A percentile compares a stretch with the other conserved stretches of the same genome.
phyloP scores from a whole-genome alignment of 2,113 vertebrate species.

The Pituophis catenifer region DNA sequence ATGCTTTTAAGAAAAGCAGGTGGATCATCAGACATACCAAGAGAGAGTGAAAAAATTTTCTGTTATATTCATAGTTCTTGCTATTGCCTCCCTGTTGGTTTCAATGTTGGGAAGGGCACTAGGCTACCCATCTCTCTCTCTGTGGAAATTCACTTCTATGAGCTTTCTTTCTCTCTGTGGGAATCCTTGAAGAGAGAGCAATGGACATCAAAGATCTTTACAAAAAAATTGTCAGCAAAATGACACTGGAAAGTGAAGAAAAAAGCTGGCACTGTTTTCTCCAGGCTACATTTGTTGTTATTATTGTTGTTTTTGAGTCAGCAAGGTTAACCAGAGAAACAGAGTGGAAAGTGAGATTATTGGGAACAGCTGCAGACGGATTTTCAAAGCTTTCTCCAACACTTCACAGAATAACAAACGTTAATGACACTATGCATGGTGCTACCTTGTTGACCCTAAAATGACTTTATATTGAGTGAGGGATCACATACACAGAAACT shows the following conservation, averaged over 20 bases:
- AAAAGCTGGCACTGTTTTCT: slow-evolving; percentile 49
- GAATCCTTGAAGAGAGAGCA: slow-evolving; percentile 31
- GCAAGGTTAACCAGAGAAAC: slow-evolving; percentile 65
- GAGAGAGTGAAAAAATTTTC: slow-evolving; percentile 15
- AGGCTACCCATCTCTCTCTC: not conserved
- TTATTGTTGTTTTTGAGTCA: slow-evolving; percentile 65
- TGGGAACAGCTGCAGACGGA: slow-evolving; percentile 3
- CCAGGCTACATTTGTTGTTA: slow-evolving; percentile 51
- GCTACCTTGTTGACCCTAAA: slow-evolving; percentile 21
- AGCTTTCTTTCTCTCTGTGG: slow-evolving; percentile 34
- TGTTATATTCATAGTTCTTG: slow-evolving; percentile 16
- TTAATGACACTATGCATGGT: slow-evolving; percentile 36
- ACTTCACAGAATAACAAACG: slow-evolving; percentile 54
- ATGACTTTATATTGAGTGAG: not conserved
- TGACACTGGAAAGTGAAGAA: slow-evolving; percentile 49
- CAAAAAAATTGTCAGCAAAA: slow-evolving; percentile 39
- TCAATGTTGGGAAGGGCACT: slow-evolving; percentile 9
- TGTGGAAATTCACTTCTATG: slow-evolving; percentile 24
- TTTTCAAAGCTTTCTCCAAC: slow-evolving; percentile 53
- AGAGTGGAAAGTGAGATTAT: slow-evolving; percentile 61
- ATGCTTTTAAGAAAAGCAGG: slow-evolving; percentile 9
- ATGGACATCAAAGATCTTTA: slow-evolving; percentile 47
- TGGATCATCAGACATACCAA: not conserved
- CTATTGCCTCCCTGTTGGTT: slow-evolving; percentile 13
- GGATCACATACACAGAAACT: slow-evolving; percentile 18